Evolutionary conservation across 2,888 invertebrate genomes (phyloP).

Genomic region (Tyria jacobaeae): DNA sequence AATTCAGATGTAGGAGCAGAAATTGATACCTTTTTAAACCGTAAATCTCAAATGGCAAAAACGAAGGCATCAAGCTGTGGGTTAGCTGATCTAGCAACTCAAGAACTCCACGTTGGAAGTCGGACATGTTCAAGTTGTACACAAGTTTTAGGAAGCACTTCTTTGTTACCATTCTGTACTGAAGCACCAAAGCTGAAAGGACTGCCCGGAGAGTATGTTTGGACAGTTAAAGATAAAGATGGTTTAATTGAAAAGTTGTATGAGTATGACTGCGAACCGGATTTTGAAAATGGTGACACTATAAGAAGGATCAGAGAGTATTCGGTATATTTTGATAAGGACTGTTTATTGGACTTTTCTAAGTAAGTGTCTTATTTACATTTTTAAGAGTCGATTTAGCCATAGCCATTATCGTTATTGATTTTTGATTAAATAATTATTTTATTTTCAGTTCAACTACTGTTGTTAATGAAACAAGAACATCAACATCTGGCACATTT

Average conservation of each 20-base stretch:
- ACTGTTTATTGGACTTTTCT: constrained; percentile 72
- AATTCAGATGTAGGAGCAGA: constrained; percentile 67
- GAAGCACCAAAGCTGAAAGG: constrained; percentile 68
- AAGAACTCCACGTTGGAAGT: constrained; percentile 26
- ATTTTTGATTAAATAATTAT: not conserved
- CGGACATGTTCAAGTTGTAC: constrained; percentile 26
- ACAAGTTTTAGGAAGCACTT: constrained; percentile 43
- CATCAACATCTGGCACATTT: not conserved
- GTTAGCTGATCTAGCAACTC: constrained; percentile 18
- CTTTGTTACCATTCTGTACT: constrained; percentile 50
- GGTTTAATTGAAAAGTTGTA: constrained; percentile 78
- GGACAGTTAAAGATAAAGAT: constrained; percentile 78
- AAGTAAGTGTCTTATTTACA: constrained; percentile 37
- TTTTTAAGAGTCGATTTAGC: not conserved
- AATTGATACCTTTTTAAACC: constrained; percentile 63
- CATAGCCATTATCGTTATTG: not conserved
- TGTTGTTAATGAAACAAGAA: constrained; percentile 24
- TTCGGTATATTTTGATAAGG: constrained; percentile 77
- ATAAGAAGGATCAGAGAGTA: constrained; percentile 75
- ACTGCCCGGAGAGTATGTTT: constrained; percentile 75
- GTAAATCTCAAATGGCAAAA: constrained; percentile 38
- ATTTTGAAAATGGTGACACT: constrained; percentile 69
- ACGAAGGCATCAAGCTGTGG: constrained; percentile 28
- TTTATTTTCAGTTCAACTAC: constrained; percentile 52
- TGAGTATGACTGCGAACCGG: constrained; percentile 69